Evolutionary conservation across 2,113 vertebrate species (phyloP), one percentile per base, ranked within the genome.

Genomic region (Hypomesus transpacificus): DNA sequence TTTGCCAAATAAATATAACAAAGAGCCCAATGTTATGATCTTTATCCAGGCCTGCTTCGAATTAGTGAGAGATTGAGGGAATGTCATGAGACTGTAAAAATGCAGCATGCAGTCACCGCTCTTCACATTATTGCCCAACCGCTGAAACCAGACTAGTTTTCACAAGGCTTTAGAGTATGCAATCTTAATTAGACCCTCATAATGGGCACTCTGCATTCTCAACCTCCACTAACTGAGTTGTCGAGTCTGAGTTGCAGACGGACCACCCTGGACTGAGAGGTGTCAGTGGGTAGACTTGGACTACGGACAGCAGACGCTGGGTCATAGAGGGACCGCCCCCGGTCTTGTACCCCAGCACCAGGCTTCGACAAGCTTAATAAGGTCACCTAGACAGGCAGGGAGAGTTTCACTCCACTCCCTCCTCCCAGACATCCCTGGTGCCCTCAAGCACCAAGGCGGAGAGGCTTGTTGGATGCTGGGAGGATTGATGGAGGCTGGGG

Each of bases 71-170:
- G 68, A 82, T 66, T 70, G 75, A 77, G 88, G 83, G 85, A 85
- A 85, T 87, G 88, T 91, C 91, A 91, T 80, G 87, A 87, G 89
- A 89, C 87, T 86, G 82, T 89, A 87, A 85, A 87, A 88, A 84
- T 85, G 72, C 76, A 82, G 81, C 77, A 69, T 75, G 83, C 78
- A 78, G 72, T 50, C 69, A 65, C 83, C 79, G 79, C 78, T 82
- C 82, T 81, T 72, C 78, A 83, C 73, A 87, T 87, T 82, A 85
- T 77, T 28, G 73, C 79, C 76, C 75, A 70, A 86, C 83, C 80
- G 61, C 82, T 75, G 73, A 84, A 86, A 79, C 81, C 75, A 28
- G 64, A 61, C 79, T 61, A 58, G 80, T 86, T 83, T 75, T 81
- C 80, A 81, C 76, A 80, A 75, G 79, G 59, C 79, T 74, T 74